A percentile compares a stretch with the other conserved stretches of the same genome.
These are phyloP conservation scores for Melanchra persicariae DNA, from an alignment of 2,888 invertebrate genomes.

Conservation along the genomic window DNA sequence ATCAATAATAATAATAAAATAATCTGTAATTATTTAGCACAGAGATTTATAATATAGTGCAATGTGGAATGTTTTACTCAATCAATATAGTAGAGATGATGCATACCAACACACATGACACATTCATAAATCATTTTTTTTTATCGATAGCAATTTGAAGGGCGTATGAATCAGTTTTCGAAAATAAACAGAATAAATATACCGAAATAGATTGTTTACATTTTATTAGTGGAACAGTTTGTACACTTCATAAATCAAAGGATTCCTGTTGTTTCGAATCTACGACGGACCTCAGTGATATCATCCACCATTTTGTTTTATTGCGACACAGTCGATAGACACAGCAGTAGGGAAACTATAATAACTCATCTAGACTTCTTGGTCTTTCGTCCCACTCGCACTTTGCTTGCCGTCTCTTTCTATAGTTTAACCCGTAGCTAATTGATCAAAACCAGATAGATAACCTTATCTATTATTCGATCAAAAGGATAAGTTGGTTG, in stretches of 20 bases:
- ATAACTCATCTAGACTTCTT: not conserved
- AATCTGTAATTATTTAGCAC: too few relatives aligned
- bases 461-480: not conserved
- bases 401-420: not conserved
- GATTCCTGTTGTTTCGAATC: slow-evolving; percentile 16
- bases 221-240: slow-evolving; percentile 17
- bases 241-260: slow-evolving; percentile 45
- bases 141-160: slow-evolving; percentile 26
- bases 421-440: not conserved
- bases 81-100: not conserved
- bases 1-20: too few relatives aligned
- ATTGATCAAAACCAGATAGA: not conserved
- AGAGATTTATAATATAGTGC: too few relatives aligned
- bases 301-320: slow-evolving; percentile 25
- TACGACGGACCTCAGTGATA: slow-evolving; percentile 24
- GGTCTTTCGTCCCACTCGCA: not conserved
- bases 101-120: slow-evolving; percentile 10
- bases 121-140: slow-evolving; percentile 38
- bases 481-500: not conserved
- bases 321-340: not conserved
- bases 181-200: slow-evolving; percentile 37
- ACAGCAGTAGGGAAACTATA: not conserved
- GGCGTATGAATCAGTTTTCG: slow-evolving; percentile 10
- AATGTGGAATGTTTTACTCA: too few relatives aligned
- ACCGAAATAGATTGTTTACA: slow-evolving; percentile 34